A percentile compares a stretch with the other conserved stretches of the same genome.
These are phyloP conservation scores for Bombus confusus DNA, from an alignment of 1,140 invertebrate species.

Conservation along the genomic window DNA sequence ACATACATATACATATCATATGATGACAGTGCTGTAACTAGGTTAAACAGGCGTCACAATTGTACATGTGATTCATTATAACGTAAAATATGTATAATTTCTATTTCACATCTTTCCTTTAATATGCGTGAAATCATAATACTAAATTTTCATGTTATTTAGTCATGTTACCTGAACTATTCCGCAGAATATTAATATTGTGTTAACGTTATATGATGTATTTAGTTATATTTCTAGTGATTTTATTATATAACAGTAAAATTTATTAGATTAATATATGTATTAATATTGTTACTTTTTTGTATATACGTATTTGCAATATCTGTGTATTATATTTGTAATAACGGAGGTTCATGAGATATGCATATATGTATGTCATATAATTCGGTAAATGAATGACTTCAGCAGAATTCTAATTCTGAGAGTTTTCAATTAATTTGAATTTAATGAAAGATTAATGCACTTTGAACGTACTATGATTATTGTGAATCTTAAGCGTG, in stretches of 20 bases:
- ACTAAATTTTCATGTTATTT: neutral
- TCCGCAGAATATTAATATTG: neutral
- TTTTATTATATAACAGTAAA: neutral
- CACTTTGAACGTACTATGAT: neutral
- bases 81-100: neutral
- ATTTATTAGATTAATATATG: neutral
- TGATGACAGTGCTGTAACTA: slow-evolving; percentile 28
- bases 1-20: neutral
- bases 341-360: neutral
- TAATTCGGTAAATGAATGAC: slow-evolving; percentile 1
- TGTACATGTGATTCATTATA: neutral
- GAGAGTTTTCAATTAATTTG: slow-evolving; percentile 6
- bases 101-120: neutral
- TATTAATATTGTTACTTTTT: neutral
- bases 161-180: neutral
- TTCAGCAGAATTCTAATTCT: neutral
- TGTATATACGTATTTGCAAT: neutral
- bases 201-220: neutral
- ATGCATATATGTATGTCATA: neutral
- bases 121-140: neutral
- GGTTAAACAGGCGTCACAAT: neutral
- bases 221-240: neutral
- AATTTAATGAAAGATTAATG: slow-evolving; percentile 21
- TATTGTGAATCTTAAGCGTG: neutral
- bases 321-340: neutral